Evolutionary conservation across 1,140 invertebrate genomes (phyloP).

Genomic region (Monochamus saltuarius): DNA sequence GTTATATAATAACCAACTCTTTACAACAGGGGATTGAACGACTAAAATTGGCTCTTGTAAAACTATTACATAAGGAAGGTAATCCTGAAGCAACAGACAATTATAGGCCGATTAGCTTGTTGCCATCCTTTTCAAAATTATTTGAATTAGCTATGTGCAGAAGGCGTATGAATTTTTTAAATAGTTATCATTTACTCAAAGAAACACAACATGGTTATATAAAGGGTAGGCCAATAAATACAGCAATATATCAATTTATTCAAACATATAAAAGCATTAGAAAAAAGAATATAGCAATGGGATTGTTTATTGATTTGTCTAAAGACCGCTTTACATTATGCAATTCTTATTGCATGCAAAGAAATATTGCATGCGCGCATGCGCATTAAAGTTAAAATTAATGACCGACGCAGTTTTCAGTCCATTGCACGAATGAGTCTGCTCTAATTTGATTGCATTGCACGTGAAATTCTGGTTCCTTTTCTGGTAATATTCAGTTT

Average conservation of each 20-base stretch:
- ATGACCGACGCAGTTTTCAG: too few relatives aligned
- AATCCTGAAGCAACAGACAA: not conserved
- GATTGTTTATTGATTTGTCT: too few relatives aligned
- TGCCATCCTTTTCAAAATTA: too few relatives aligned
- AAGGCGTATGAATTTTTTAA: not conserved
- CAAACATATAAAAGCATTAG: not conserved
- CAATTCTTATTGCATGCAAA: too few relatives aligned
- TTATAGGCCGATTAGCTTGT: slow-evolving; percentile 4
- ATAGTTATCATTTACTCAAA: not conserved
- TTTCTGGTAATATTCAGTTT: too few relatives aligned
- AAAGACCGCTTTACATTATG: too few relatives aligned
- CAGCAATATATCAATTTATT: not conserved
- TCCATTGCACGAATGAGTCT: too few relatives aligned
- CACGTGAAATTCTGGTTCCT: too few relatives aligned
- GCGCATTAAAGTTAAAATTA: too few relatives aligned
- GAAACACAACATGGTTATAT: not conserved
- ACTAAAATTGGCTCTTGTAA: not conserved
- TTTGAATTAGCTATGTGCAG: too few relatives aligned
- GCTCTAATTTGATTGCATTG: too few relatives aligned
- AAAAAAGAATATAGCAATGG: slow-evolving; percentile 2
- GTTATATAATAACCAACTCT: not conserved
- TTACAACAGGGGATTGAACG: slow-evolving; percentile 2
- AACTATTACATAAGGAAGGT: not conserved
- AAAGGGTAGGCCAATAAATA: slow-evolving; percentile 1
- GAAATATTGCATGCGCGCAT: too few relatives aligned